Evolutionary conservation across 2,888 invertebrate species (phyloP).

Genomic region (Archips xylosteana): DNA sequence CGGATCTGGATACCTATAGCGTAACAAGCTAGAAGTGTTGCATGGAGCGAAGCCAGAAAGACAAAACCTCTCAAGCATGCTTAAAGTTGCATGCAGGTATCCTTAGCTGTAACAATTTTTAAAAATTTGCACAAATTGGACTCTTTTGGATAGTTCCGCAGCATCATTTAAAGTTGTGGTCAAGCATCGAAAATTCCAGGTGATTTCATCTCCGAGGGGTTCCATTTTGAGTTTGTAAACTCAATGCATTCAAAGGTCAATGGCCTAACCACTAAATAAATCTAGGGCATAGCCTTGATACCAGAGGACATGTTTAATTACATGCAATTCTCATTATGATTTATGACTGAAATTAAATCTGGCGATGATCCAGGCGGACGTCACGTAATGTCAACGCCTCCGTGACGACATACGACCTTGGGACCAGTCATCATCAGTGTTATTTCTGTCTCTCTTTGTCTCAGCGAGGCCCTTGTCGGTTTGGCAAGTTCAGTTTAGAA

Average conservation of each 20-base stretch:
- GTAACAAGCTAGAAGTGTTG: neutral
- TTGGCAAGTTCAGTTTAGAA: neutral
- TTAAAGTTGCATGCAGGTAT: too few species aligned
- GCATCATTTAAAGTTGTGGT: too few species aligned
- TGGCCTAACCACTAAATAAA: neutral
- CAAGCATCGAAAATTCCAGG: too few species aligned
- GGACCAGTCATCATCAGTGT: slow-evolving; percentile 18
- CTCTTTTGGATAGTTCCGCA: too few species aligned
- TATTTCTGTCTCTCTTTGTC: slow-evolving; percentile 25
- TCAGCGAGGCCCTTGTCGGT: slow-evolving; percentile 1
- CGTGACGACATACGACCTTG: slow-evolving; percentile 50
- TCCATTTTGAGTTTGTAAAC: neutral
- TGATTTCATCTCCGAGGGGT: neutral
- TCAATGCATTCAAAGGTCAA: neutral
- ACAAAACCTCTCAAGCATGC: too few species aligned
- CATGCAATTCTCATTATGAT: slow-evolving; percentile 26
- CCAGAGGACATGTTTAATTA: slow-evolving; percentile 7
- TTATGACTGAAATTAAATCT: slow-evolving; percentile 28
- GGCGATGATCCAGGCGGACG: slow-evolving; percentile 46
- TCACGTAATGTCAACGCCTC: slow-evolving; percentile 61
- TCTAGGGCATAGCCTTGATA: slow-evolving; percentile 28
- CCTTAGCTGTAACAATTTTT: too few species aligned
- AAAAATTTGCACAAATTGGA: too few species aligned
- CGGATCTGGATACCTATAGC: neutral
- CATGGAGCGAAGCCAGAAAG: too few species aligned